These are phyloP conservation scores for Heliconius nattereri DNA, from an alignment of 1,140 invertebrate species.

Conservation along the genomic window DNA sequence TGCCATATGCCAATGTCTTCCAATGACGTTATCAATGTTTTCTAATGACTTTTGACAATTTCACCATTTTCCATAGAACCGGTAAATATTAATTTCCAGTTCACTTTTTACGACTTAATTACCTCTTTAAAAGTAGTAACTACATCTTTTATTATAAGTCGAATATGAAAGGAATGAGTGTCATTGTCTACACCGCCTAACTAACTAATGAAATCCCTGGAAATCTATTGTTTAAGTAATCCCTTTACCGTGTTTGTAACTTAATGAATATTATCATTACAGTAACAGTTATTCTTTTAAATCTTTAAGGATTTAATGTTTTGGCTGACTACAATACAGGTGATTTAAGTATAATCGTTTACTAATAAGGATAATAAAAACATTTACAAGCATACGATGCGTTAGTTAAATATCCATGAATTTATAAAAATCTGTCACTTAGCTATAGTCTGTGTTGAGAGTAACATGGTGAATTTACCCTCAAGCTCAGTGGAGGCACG, in stretches of 20 bases:
- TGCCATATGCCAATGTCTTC: too few species aligned
- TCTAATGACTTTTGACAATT: too few species aligned
- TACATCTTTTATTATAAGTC: background rate
- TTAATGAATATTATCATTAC: conserved; percentile 10
- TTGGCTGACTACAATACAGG: background rate
- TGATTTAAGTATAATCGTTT: background rate
- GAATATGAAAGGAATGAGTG: background rate
- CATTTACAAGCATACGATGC: background rate
- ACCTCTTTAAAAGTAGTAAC: background rate
- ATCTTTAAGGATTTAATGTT: background rate
- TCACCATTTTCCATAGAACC: conserved; percentile 52
- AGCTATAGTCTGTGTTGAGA: background rate
- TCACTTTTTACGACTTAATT: background rate
- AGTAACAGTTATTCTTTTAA: background rate
- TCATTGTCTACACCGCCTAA: conserved; percentile 14
- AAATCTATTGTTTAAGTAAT: conserved; percentile 12
- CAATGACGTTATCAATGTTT: too few species aligned
- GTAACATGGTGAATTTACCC: conserved; percentile 37
- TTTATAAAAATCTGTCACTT: background rate
- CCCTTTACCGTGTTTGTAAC: conserved; percentile 11
- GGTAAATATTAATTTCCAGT: conserved; percentile 11
- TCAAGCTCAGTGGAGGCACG: conserved; percentile 12
- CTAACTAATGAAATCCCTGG: conserved; percentile 21
- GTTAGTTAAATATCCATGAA: background rate
- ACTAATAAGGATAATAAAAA: conserved; percentile 3